These are phyloP conservation scores for Graptemys geographica DNA, from an alignment of 2,797 vertebrate species.

Conservation along the genomic window DNA sequence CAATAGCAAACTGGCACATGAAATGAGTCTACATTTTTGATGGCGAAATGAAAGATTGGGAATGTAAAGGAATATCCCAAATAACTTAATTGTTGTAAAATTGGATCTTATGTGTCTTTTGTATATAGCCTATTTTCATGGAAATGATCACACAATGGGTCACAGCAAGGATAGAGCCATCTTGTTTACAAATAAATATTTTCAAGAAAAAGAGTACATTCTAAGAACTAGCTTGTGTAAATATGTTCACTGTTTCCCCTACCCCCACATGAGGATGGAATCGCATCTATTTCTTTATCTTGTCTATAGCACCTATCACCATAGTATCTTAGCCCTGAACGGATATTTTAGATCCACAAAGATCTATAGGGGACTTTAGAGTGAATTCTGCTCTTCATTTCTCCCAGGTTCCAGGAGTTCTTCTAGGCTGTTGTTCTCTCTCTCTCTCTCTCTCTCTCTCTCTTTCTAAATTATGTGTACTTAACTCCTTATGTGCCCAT, in stretches of 20 bases:
- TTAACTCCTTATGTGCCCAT: neutral
- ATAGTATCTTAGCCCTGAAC: neutral
- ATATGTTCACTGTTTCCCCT: neutral
- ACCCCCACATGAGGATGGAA: neutral
- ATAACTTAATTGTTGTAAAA: neutral
- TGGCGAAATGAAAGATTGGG: neutral
- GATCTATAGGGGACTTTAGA: neutral
- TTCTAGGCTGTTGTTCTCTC: neutral
- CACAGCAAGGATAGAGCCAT: neutral
- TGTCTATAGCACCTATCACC: neutral
- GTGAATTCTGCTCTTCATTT: neutral
- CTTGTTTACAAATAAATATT: constrained; percentile 15
- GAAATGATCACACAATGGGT: neutral
- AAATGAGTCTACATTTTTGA: neutral
- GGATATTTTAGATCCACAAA: neutral
- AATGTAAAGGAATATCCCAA: neutral
- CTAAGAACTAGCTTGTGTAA: neutral
- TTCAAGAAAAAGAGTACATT: neutral
- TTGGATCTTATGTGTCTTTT: neutral
- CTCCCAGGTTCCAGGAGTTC: neutral
- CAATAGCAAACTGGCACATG: neutral
- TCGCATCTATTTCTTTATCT: neutral
- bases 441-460: neutral
- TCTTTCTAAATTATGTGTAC: neutral
- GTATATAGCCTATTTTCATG: neutral